phyloP scores from a whole-genome alignment of 2,113 vertebrate genomes.

The Panthera uncia region DNA sequence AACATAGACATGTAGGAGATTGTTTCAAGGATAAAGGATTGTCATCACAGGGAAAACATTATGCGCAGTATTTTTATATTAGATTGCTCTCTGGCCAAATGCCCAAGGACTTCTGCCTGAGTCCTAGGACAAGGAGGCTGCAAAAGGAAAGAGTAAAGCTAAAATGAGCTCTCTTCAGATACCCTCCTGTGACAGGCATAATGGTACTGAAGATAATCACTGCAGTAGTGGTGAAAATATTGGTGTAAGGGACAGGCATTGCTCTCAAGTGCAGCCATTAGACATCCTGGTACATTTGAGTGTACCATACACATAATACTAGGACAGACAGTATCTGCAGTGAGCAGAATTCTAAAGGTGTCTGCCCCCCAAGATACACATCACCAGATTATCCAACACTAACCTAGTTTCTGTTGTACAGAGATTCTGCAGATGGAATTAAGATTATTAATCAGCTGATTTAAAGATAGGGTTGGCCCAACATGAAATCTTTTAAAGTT shows the following conservation, averaged over 20 bases:
- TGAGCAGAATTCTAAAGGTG: not conserved
- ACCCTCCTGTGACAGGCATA: not conserved
- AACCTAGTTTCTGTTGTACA: not conserved
- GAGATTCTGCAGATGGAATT: not conserved
- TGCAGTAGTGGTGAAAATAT: not conserved
- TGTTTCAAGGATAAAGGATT: conserved; percentile 28
- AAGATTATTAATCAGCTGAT: not conserved
- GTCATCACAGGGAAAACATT: conserved; percentile 1
- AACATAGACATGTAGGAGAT: not conserved
- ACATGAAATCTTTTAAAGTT: not conserved
- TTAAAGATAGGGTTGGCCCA: not conserved
- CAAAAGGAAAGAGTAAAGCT: not conserved
- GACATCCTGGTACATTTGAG: not conserved
- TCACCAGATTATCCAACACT: not conserved
- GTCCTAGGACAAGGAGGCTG: not conserved
- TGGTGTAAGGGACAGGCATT: not conserved
- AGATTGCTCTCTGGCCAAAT: conserved; percentile 32
- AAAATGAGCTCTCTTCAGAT: not conserved
- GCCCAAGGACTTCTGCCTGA: not conserved
- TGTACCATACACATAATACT: not conserved
- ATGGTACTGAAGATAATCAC: not conserved
- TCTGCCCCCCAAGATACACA: not conserved
- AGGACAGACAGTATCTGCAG: not conserved
- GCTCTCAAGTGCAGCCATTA: not conserved
- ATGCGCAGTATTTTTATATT: not conserved